Percentiles rank a stretch among this genome's conserved stretches.
Evolutionary conservation across 2,113 vertebrate genomes (phyloP).

Genomic region (Paradoxurus hermaphroditus): DNA sequence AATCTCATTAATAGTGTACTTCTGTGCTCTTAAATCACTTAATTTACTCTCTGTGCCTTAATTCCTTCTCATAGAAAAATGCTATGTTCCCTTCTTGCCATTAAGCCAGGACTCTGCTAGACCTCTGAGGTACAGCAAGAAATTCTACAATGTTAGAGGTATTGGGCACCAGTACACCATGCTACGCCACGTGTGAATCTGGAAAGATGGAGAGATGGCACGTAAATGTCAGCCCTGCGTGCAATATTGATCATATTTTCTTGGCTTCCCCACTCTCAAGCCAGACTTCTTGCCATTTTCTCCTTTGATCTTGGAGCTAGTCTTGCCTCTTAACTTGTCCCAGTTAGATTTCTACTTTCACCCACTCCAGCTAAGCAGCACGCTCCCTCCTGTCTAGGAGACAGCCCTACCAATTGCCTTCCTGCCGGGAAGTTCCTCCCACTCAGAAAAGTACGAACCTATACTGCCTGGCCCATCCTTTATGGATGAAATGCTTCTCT

Average conservation of each 20-base stretch:
- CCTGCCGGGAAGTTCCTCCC: constrained; percentile 57
- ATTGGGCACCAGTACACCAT: not conserved
- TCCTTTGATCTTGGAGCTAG: not conserved
- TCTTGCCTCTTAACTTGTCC: not conserved
- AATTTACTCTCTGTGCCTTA: not conserved
- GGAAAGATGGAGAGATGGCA: not conserved
- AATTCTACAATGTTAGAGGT: not conserved
- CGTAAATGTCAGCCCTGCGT: not conserved
- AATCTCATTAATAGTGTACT: not conserved
- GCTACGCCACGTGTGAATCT: not conserved
- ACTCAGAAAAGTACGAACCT: constrained; percentile 78
- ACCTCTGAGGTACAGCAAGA: not conserved
- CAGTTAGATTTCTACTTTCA: not conserved
- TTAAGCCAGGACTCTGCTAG: not conserved
- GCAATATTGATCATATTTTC: not conserved
- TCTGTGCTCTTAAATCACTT: not conserved
- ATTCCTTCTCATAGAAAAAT: not conserved
- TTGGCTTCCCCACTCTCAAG: not conserved
- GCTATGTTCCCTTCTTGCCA: not conserved
- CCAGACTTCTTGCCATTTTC: not conserved
- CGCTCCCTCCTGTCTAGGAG: not conserved
- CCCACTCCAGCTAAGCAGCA: not conserved
- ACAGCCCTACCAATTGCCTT: not conserved
- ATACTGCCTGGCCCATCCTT: constrained; percentile 65
- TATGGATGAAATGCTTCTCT: constrained; percentile 85